Evolutionary conservation across 2,113 vertebrate species (phyloP).

Genomic region (Onychorhynchus coronatus): DNA sequence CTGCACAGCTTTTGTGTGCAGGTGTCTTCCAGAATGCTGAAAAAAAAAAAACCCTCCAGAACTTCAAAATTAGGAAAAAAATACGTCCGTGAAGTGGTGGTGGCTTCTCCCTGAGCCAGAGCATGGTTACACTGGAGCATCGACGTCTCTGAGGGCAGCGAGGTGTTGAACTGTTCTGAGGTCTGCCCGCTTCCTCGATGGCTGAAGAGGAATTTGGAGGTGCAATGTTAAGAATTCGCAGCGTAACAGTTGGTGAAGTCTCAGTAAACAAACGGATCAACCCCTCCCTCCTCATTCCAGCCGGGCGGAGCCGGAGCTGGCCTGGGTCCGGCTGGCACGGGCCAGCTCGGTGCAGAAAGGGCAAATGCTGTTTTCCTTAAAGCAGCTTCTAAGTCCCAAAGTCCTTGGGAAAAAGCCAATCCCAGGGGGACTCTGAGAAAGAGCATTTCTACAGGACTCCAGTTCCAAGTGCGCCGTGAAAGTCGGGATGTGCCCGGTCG

Average conservation of each 20-base stretch:
- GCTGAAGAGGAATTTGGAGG: neutral
- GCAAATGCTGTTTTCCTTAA: neutral
- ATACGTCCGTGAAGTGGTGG: fast-evolving
- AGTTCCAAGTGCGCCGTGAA: neutral
- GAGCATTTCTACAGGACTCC: neutral
- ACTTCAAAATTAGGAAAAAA: neutral
- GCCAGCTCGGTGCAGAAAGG: neutral
- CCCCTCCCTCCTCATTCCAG: neutral
- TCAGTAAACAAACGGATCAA: neutral
- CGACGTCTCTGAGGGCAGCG: fast-evolving
- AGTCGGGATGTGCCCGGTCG: neutral
- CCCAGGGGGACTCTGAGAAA: neutral
- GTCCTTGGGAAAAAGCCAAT: neutral
- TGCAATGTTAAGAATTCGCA: neutral
- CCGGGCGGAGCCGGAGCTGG: neutral
- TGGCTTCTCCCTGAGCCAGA: neutral
- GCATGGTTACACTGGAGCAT: fast-evolving
- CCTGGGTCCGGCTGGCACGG: neutral
- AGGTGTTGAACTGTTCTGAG: neutral
- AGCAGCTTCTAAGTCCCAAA: neutral
- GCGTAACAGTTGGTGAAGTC: neutral
- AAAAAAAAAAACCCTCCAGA: neutral
- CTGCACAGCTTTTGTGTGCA: neutral
- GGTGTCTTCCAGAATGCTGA: neutral
- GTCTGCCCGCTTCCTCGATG: neutral